Evolutionary conservation across 2,888 invertebrate genomes (phyloP).

Genomic region (Psylliodes chrysocephalus): DNA sequence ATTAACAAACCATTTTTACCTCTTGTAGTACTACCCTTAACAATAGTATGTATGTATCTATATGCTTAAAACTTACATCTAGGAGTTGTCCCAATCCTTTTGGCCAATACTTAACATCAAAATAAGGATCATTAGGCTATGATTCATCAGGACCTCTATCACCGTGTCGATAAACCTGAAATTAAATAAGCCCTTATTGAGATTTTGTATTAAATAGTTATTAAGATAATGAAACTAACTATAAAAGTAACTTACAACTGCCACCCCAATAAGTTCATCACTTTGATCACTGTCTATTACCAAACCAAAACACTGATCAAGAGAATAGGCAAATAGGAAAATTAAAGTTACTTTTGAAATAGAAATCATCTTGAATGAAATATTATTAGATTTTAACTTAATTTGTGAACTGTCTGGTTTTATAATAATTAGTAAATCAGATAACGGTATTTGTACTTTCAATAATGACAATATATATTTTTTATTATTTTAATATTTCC

Average conservation of each 20-base stretch:
- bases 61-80: conserved; percentile 36
- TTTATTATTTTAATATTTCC: too few species aligned
- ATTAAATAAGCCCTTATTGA: not conserved
- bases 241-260: conserved; percentile 22
- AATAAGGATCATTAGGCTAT: conserved; percentile 37
- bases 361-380: too few species aligned
- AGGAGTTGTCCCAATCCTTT: conserved; percentile 36
- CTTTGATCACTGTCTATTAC: not conserved
- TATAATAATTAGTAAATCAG: too few species aligned
- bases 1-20: too few species aligned
- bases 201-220: not conserved
- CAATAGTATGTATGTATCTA: too few species aligned
- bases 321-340: not conserved
- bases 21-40: too few species aligned
- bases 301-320: not conserved
- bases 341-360: too few species aligned
- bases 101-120: conserved; percentile 36
- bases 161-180: conserved; percentile 36
- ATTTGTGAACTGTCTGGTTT: too few species aligned
- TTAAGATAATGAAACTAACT: too few species aligned
- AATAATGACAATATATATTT: too few species aligned
- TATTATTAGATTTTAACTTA: too few species aligned
- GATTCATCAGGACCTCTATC: conserved; percentile 32
- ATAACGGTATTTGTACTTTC: too few species aligned
- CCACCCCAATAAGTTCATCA: conserved; percentile 19